Conservation (phyloP, 2,888 invertebrate genomes). For the Dorcus parallelipipedus region DNA sequence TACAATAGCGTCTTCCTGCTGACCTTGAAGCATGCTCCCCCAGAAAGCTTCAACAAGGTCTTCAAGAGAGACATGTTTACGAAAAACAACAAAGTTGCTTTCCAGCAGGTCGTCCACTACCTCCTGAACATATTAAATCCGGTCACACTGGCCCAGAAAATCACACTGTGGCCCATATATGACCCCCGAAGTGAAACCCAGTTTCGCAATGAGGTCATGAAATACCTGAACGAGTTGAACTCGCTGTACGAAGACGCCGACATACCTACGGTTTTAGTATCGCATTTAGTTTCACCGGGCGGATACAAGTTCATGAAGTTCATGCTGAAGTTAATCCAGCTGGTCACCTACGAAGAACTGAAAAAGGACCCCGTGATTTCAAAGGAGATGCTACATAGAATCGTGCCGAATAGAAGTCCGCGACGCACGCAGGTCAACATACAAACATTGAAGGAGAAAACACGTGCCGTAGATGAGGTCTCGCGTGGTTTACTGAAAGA, state of each 20-base stretch:
- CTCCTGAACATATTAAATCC: conserved; percentile 39
- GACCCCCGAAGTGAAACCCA: conserved; percentile 37
- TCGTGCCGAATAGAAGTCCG: conserved; percentile 14
- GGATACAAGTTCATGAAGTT: conserved; percentile 40
- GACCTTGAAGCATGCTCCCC: conserved; percentile 33
- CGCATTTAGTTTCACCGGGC: conserved; percentile 44
- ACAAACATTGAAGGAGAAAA: conserved; percentile 25
- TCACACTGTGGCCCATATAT: conserved; percentile 37
- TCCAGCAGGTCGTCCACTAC: conserved; percentile 41
- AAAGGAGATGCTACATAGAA: conserved; percentile 14
- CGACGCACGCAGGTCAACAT: conserved; percentile 18
- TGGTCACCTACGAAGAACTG: conserved; percentile 37
- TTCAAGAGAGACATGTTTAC: conserved; percentile 44
- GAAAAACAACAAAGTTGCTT: conserved; percentile 43
- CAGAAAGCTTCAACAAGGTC: conserved; percentile 33
- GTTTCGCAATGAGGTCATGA: conserved; percentile 39
- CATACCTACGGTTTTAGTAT: conserved; percentile 39
- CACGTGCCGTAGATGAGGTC: conserved; percentile 23
- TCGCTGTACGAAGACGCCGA: conserved; percentile 35
- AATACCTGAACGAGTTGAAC: conserved; percentile 39
- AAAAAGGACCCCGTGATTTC: conserved; percentile 20
- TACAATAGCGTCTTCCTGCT: conserved; percentile 38
- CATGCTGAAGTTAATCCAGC: conserved; percentile 41
- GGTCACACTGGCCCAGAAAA: conserved; percentile 33
- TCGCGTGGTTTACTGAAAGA: conserved; percentile 19